phyloP scores from a whole-genome alignment of 2,797 vertebrate species.

The Setipinna tenuifilis region DNA sequence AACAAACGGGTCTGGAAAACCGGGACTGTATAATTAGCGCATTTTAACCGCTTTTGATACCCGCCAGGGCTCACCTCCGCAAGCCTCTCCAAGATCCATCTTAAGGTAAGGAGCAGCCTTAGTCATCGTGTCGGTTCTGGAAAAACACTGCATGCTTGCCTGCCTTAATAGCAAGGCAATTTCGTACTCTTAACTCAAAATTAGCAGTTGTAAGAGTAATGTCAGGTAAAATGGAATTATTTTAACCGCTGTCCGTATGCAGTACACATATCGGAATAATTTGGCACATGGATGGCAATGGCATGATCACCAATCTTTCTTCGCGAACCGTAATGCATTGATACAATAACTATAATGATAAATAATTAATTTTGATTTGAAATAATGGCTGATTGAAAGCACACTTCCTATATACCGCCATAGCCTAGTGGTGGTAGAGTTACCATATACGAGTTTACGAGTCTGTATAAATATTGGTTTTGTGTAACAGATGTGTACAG shows the following conservation, averaged over 20 bases:
- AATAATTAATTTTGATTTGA: background rate
- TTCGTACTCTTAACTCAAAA: background rate
- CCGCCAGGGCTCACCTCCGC: slow-evolving; percentile 64
- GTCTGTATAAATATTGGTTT: slow-evolving; percentile 1
- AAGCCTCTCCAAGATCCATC: slow-evolving; percentile 58
- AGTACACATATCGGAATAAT: background rate
- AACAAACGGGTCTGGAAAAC: slow-evolving; percentile 31
- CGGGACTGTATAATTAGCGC: slow-evolving; percentile 47
- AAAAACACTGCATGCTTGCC: slow-evolving; percentile 8
- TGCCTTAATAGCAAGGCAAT: background rate
- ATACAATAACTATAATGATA: background rate
- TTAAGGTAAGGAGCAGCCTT: slow-evolving; percentile 70
- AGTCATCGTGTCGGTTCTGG: slow-evolving; percentile 3
- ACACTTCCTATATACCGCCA: background rate
- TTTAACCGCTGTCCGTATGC: background rate
- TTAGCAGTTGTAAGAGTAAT: background rate
- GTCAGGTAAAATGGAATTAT: background rate
- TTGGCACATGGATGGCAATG: background rate
- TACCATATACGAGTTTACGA: background rate
- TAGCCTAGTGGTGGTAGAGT: background rate
- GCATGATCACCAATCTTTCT: background rate
- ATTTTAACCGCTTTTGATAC: slow-evolving; percentile 35
- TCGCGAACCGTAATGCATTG: background rate
- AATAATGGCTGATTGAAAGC: background rate
- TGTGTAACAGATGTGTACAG: slow-evolving; percentile 24